phyloP scores from a whole-genome alignment of 2,113 vertebrate genomes.

The Phaethon lepturus region DNA sequence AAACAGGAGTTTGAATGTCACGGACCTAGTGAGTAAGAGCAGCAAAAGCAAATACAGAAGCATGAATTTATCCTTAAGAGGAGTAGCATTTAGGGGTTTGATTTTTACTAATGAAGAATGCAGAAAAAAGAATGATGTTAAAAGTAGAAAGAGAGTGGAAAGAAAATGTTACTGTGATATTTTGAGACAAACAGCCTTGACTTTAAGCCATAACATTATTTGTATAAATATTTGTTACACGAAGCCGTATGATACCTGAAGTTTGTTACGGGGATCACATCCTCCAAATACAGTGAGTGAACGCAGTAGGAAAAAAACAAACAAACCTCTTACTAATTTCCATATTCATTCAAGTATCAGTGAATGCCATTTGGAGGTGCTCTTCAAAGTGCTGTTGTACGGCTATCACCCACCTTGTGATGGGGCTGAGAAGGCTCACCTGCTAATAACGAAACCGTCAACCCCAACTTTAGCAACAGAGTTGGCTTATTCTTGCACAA shows the following conservation, averaged over 20 bases:
- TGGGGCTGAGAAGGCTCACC: neutral
- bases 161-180: neutral
- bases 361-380: neutral
- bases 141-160: neutral
- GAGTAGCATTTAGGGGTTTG: neutral
- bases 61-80: neutral
- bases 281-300: neutral
- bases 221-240: neutral
- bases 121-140: neutral
- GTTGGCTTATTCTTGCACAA: neutral
- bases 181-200: neutral
- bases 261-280: neutral
- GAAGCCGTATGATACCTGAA: neutral
- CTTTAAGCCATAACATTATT: neutral
- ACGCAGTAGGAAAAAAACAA: neutral
- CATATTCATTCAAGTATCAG: neutral
- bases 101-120: neutral
- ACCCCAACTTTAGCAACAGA: neutral
- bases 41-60: neutral
- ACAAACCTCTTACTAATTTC: neutral
- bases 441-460: neutral
- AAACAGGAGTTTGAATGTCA: neutral
- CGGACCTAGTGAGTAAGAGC: neutral
- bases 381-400: neutral
- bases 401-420: neutral